Evolutionary conservation across 2,888 invertebrate genomes (phyloP), one percentile per base, ranked within the genome.

Genomic region (Yponomeuta sedellus): DNA sequence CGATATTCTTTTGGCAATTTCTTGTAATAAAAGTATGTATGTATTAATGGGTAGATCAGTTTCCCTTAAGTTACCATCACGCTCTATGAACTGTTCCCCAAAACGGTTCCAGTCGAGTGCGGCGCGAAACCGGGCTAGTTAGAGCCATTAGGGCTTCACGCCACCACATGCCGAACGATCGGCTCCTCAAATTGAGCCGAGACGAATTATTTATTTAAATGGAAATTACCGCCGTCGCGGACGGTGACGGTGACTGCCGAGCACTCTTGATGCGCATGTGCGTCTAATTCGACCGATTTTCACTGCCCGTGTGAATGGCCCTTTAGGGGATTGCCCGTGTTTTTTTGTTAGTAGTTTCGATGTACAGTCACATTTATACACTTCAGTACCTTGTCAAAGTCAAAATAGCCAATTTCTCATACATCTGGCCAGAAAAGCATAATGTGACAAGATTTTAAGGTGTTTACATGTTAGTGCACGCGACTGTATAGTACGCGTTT

Each of bases 121-220:
- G 84, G 88, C 87, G 88, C 87, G 88, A 89, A 88, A 88, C 88
- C 85, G 79, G 85, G 80, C 82, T 80, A 79, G 86, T 89, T 88
- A 87, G 73, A 80, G 80, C 82, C 88, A 88, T 89, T 88, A 88
- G 80, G 77, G 72, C 75, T 78, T 76, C 79, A 78, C 78, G 79
- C 77, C 75, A 75, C 88, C 88, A 88, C 87, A 88, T 89, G 90
- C 81, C 79, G 25, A 20, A 59, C 72, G 74, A 73, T 76, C 73
- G 75, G 73, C 74, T 73, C 72, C 75, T 79, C 77, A 83, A 88
- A 87, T 87, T 83, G 86, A 81, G 77, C 83, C 85, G 84, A 81
- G 83, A 82, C 84, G 81, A 88, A 91, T 91, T 87, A 89, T 88
- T 88, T 88, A 88, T 89, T 90, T 88, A 89, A 86, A 90, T 85